These are phyloP conservation scores for Drosophila bipectinata DNA, from an alignment of 1,140 invertebrate species.

Conservation along the genomic window DNA sequence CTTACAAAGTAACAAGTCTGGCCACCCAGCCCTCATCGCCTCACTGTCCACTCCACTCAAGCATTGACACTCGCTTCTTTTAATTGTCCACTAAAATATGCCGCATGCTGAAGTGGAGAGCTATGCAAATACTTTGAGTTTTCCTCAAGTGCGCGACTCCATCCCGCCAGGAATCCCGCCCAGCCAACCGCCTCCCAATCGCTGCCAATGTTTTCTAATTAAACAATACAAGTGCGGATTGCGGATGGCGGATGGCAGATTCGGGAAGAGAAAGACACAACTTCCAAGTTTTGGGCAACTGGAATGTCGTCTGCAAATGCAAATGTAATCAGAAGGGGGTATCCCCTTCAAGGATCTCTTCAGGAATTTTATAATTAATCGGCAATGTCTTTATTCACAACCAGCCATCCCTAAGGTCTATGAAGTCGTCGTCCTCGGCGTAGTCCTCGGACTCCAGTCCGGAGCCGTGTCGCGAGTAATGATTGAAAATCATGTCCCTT, in stretches of 20 bases:
- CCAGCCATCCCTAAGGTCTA: conserved; percentile 76
- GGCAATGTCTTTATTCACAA: conserved; percentile 70
- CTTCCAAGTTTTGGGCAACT: conserved; percentile 36
- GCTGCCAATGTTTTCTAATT: conserved; percentile 46
- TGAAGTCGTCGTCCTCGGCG: conserved; percentile 75
- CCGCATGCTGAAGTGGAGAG: conserved; percentile 56
- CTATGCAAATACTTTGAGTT: conserved; percentile 72
- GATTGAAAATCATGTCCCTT: conserved; percentile 79
- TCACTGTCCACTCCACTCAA: conserved; percentile 7
- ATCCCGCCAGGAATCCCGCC: conserved; percentile 27
- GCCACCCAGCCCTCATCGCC: conserved; percentile 5
- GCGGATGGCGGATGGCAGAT: conserved; percentile 28
- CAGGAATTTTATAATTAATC: conserved; percentile 80
- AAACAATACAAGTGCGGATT: conserved; percentile 62
- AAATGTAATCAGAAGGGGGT: conserved; percentile 30
- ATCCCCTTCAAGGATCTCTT: neutral
- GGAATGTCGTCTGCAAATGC: conserved; percentile 58
- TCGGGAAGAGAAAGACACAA: conserved; percentile 38
- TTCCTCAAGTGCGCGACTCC: conserved; percentile 53
- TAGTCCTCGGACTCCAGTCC: conserved; percentile 47
- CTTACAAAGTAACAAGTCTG: neutral
- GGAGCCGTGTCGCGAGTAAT: conserved; percentile 69
- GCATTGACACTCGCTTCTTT: conserved; percentile 39
- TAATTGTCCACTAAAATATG: conserved; percentile 74
- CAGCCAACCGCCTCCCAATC: conserved; percentile 1